phyloP scores from a whole-genome alignment of 2,113 vertebrate genomes.

The Motacilla tschutschensis region DNA sequence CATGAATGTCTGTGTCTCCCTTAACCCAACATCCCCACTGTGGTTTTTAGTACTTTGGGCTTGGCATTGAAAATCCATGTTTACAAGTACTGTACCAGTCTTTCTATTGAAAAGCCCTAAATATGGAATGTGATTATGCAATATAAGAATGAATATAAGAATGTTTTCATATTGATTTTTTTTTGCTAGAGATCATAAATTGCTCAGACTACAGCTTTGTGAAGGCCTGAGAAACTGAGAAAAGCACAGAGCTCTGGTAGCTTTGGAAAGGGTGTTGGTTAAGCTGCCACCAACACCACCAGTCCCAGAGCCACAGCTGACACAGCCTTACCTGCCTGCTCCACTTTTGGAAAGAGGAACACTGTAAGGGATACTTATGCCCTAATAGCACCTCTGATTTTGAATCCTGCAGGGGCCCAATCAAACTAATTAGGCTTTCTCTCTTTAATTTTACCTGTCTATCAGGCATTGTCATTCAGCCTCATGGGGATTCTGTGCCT shows the following conservation, averaged over 20 bases:
- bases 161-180: not conserved
- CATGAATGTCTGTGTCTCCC: not conserved
- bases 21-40: not conserved
- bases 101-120: not conserved
- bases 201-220: not conserved
- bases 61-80: not conserved
- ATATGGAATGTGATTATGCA: not conserved
- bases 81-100: not conserved
- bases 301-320: not conserved
- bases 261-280: not conserved
- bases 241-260: not conserved
- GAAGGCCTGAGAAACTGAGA: not conserved
- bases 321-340: not conserved
- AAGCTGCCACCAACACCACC: not conserved
- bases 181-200: not conserved
- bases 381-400: not conserved
- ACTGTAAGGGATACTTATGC: not conserved
- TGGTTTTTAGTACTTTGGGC: not conserved
- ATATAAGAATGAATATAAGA: not conserved
- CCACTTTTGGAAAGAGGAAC: not conserved
- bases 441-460: conserved; percentile 22
- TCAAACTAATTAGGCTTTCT: conserved; percentile 28
- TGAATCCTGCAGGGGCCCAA: not conserved
- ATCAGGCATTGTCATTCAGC: not conserved
- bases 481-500: not conserved